phyloP scores from a whole-genome alignment of 2,888 invertebrate species.

The Conops quadrifasciatus region DNA sequence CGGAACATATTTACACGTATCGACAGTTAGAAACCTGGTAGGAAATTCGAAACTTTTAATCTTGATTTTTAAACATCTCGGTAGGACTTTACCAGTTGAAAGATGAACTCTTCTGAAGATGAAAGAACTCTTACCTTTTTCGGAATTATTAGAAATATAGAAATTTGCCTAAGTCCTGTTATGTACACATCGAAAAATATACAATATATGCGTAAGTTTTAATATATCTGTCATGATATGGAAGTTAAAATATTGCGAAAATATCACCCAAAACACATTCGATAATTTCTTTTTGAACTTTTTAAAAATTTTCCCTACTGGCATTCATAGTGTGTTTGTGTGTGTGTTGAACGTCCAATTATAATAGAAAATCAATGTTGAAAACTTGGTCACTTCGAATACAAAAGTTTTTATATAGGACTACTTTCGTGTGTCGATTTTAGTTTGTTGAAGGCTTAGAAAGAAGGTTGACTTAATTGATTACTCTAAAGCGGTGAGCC shows the following conservation, averaged over 20 bases:
- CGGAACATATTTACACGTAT: constrained; percentile 29
- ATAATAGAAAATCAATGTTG: constrained; percentile 22
- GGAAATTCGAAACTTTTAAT: background rate
- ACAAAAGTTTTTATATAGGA: constrained; percentile 29
- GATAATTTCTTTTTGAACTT: no score
- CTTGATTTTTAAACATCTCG: no score
- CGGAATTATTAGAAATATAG: no score
- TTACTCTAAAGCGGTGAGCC: constrained; percentile 1
- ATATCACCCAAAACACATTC: no score
- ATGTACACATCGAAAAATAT: no score
- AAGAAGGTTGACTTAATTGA: constrained; percentile 3
- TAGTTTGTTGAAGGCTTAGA: constrained; percentile 24
- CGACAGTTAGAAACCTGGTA: background rate
- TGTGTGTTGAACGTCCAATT: background rate
- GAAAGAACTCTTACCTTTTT: no score
- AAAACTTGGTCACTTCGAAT: constrained; percentile 16
- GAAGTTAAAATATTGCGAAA: no score
- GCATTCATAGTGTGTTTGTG: background rate
- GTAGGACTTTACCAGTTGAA: no score
- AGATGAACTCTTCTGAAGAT: no score
- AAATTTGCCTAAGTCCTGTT: no score
- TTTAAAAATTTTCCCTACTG: constrained; percentile 12
- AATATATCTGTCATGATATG: no score
- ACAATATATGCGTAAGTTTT: no score
- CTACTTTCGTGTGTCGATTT: constrained; percentile 9